These are phyloP conservation scores for Grammomys surdaster DNA, from an alignment of 2,113 vertebrate species.

Conservation along the genomic window DNA sequence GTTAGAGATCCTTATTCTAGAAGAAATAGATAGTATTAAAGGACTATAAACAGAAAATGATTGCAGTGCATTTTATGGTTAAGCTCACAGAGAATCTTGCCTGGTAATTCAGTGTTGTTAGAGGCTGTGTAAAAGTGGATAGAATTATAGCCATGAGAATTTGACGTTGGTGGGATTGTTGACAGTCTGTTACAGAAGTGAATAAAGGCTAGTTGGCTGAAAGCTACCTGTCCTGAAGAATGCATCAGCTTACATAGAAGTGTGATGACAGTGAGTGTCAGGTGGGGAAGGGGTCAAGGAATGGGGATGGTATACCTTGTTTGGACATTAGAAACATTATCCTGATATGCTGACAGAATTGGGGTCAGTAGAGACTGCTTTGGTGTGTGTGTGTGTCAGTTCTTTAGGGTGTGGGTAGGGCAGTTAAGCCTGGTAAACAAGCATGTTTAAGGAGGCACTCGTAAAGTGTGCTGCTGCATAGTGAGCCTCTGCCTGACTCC, in stretches of 20 bases:
- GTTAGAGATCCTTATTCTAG: not conserved
- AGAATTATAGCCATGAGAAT: not conserved
- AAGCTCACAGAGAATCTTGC: conserved; percentile 9
- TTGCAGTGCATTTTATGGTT: not conserved
- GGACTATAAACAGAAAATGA: not conserved
- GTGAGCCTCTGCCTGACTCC: not conserved
- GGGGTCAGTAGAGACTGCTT: not conserved
- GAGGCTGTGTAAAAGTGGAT: not conserved
- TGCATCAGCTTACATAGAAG: not conserved
- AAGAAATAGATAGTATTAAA: not conserved
- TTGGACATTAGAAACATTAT: not conserved
- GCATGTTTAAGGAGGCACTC: not conserved
- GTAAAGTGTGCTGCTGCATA: not conserved
- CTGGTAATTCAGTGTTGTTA: not conserved
- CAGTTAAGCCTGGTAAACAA: not conserved
- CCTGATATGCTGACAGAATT: not conserved
- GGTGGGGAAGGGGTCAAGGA: no score
- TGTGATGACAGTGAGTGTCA: not conserved
- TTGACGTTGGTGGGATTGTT: conserved; percentile 33
- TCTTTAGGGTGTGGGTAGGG: not conserved
- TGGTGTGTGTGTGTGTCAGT: not conserved
- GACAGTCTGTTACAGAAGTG: not conserved
- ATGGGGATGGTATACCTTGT: not conserved
- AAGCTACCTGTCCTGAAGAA: not conserved
- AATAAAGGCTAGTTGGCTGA: not conserved